Conservation (phyloP, 2,888 invertebrate genomes). For the Drosophila kuntzei region DNA sequence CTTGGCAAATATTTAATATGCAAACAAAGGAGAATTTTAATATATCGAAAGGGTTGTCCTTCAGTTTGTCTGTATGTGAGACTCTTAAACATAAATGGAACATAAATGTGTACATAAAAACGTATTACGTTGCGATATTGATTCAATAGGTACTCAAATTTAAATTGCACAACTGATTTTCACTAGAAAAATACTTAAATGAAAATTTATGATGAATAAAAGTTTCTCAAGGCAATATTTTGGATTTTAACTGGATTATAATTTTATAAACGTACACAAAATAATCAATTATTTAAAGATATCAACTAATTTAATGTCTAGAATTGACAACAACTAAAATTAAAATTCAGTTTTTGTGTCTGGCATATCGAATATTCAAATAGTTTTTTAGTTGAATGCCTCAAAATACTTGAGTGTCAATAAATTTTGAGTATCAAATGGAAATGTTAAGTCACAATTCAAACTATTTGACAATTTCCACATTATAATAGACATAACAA, state of each 20-base stretch:
- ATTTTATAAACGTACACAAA: background rate
- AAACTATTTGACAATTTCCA: constrained; percentile 43
- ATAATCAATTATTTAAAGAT: background rate
- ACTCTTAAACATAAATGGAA: background rate
- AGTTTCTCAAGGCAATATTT: background rate
- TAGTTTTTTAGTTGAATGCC: constrained; percentile 47
- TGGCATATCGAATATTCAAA: constrained; percentile 41
- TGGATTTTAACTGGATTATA: too few species aligned
- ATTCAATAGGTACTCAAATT: background rate
- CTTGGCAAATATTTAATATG: constrained; percentile 16
- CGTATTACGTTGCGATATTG: background rate
- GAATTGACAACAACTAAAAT: background rate
- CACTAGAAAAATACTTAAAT: background rate
- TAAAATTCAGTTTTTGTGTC: background rate
- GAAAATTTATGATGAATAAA: background rate
- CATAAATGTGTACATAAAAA: background rate
- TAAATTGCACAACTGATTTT: background rate
- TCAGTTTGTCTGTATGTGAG: background rate
- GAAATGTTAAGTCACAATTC: constrained; percentile 10
- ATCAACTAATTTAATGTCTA: background rate
- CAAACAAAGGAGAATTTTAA: constrained; percentile 11
- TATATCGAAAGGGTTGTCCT: constrained; percentile 6
- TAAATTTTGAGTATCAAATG: constrained; percentile 16
- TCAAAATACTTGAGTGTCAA: constrained; percentile 30
- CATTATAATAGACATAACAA: constrained; percentile 20